These are phyloP conservation scores for Prolemur simus DNA, from an alignment of 2,113 vertebrate species.

Conservation along the genomic window DNA sequence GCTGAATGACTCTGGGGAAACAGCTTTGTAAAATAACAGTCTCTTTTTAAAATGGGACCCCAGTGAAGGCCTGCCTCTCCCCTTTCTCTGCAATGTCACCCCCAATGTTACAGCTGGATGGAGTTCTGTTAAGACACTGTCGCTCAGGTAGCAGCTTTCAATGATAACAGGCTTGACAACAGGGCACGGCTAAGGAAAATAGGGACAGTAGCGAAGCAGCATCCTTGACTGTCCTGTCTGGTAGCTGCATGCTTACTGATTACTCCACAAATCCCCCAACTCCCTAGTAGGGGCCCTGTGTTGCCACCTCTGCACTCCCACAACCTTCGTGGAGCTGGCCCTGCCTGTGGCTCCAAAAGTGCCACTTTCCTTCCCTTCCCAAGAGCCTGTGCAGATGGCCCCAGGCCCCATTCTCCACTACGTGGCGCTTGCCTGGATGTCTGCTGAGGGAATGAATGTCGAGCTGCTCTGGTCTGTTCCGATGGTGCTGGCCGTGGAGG, in stretches of 20 bases:
- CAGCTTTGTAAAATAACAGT: neutral
- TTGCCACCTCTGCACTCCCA: neutral
- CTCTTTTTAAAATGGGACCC: neutral
- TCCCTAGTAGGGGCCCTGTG: neutral
- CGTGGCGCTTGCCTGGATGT: neutral
- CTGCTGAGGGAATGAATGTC: neutral
- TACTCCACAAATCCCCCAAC: neutral
- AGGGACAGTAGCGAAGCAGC: fast-evolving
- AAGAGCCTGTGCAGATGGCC: neutral
- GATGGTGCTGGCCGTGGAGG: neutral
- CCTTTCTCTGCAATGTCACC: neutral
- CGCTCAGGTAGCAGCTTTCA: neutral
- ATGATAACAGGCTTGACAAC: neutral
- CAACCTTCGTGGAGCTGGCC: neutral
- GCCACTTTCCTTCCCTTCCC: neutral
- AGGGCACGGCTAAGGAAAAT: neutral
- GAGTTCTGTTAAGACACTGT: neutral
- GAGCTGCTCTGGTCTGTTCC: neutral
- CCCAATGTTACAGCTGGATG: neutral
- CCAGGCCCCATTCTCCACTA: neutral
- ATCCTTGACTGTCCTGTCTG: neutral
- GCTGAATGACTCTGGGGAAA: neutral
- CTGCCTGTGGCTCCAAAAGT: fast-evolving
- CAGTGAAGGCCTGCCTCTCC: neutral
- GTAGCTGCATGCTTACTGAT: neutral